Evolutionary conservation across 1,140 invertebrate genomes (phyloP), one percentile per base, ranked within the genome.

Genomic region (Lepidurus couesii): DNA sequence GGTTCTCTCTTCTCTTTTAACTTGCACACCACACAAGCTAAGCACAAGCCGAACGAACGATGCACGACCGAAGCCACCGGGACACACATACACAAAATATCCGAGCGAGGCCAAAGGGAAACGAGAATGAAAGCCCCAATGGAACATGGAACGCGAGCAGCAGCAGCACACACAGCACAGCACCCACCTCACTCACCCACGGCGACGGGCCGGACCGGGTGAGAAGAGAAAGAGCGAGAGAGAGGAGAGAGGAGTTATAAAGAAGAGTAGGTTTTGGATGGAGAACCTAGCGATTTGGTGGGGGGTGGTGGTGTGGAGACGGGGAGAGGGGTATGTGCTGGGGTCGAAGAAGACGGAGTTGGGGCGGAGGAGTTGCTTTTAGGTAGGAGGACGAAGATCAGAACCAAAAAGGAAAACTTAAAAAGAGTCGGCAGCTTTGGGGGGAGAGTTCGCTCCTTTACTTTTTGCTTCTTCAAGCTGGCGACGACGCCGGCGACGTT

Each of bases 61-160:
- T 47, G 45, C 45, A 47, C 45, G 45, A 47, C 45, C 45, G 16
- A 47, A 47, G 45, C 45, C 45, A 47, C 45, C 45, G 45, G 45
- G 45, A 47, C 45, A 47, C 45, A 47, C 45, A 47, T 47, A 10
- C 45, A 47, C 16, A 47, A 47, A 65, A 65, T 65, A 65, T 16
- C 44, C 76, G 34, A 77, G 76, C 44, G 76, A 77, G 34, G 44
- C 44, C 45, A 65, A 4, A 77, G 76, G 65, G 65, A 45, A 65
- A 34, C 53, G 76, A 53, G 76, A 45, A 65, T 77, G 76, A 53
- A 65, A 53, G 44, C 16, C 44, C 24, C 43, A 42, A 42, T n/a
- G 74, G 34, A 42, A 42, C 34, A 26, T 34, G 44, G 21, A 77
- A 77, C 45, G 76, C 45, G 76, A 77, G 24, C 76, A 65, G 44